These are phyloP conservation scores for Sardinella longiceps DNA, from an alignment of 2,797 vertebrate species.

Conservation along the genomic window DNA sequence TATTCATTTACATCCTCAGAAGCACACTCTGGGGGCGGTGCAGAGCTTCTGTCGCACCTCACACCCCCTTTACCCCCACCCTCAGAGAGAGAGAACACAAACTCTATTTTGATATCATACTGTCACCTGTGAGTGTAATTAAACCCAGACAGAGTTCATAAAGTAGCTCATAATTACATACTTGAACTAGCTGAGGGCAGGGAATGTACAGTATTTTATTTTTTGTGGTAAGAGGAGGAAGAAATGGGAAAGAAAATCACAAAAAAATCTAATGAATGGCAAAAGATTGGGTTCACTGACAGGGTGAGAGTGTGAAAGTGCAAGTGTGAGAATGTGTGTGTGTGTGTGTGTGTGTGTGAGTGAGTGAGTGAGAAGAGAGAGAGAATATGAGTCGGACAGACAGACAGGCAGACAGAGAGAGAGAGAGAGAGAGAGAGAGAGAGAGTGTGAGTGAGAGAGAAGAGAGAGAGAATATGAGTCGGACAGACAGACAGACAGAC, in stretches of 20 bases:
- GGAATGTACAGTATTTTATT: constrained; percentile 31
- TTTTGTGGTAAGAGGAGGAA: neutral
- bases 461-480: neutral
- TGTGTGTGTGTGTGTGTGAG: neutral
- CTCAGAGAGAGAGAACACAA: neutral
- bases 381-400: neutral
- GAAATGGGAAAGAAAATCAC: constrained; percentile 44
- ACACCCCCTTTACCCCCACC: neutral
- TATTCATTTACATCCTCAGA: neutral
- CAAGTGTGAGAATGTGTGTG: neutral
- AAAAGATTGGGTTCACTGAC: constrained; percentile 44
- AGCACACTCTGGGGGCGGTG: neutral
- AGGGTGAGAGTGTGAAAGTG: neutral
- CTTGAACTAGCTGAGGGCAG: constrained; percentile 33
- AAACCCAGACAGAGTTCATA: neutral
- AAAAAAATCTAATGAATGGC: constrained; percentile 19
- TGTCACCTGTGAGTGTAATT: constrained; percentile 18
- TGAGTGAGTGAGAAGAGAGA: neutral
- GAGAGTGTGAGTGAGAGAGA: neutral
- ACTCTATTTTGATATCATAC: neutral
- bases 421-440: neutral
- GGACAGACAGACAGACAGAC: neutral
- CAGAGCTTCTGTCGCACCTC: neutral
- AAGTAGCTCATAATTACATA: constrained; percentile 46
- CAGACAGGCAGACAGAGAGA: too few species aligned